Evolutionary conservation across 2,113 vertebrate species (phyloP).

Genomic region (Saccopteryx bilineata): DNA sequence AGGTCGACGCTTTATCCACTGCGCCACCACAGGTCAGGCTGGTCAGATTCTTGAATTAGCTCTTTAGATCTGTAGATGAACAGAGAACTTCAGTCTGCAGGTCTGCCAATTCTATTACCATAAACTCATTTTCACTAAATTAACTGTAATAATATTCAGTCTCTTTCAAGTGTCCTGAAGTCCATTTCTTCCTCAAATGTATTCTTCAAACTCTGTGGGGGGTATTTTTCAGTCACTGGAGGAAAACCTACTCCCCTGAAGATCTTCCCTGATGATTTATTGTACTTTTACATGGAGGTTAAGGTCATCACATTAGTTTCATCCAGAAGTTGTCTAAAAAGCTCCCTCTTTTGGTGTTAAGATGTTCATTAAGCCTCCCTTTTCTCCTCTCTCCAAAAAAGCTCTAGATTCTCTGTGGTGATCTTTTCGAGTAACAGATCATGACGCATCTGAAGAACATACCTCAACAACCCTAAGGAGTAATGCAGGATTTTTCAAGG

Average conservation of each 20-base stretch:
- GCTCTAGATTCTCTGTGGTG: constrained; percentile 94
- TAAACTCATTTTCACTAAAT: background rate
- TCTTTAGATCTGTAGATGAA: constrained; percentile 90
- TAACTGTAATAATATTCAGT: constrained; percentile 94
- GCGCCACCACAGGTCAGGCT: constrained; percentile 75
- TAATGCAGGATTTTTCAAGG: background rate
- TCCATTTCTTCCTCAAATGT: constrained; percentile 96
- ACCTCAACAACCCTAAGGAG: background rate
- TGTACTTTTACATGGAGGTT: constrained; percentile 94
- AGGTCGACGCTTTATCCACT: too few relatives aligned
- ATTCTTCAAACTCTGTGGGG: constrained; percentile 94
- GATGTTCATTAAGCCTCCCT: constrained; percentile 94
- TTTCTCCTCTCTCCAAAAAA: constrained; percentile 95
- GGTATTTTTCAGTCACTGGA: constrained; percentile 93
- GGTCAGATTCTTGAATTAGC: constrained; percentile 94
- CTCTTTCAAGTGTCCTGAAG: constrained; percentile 95
- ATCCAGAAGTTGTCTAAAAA: constrained; percentile 92
- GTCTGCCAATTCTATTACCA: constrained; percentile 28
- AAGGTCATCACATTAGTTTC: constrained; percentile 94
- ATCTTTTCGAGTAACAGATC: constrained; percentile 94
- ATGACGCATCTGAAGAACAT: constrained; percentile 91
- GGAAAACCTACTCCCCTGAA: constrained; percentile 94
- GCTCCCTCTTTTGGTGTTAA: constrained; percentile 94
- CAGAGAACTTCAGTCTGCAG: background rate
- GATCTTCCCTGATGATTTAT: constrained; percentile 95